Conservation (phyloP, 2,797 vertebrate genomes). For the Balearica regulorum region DNA sequence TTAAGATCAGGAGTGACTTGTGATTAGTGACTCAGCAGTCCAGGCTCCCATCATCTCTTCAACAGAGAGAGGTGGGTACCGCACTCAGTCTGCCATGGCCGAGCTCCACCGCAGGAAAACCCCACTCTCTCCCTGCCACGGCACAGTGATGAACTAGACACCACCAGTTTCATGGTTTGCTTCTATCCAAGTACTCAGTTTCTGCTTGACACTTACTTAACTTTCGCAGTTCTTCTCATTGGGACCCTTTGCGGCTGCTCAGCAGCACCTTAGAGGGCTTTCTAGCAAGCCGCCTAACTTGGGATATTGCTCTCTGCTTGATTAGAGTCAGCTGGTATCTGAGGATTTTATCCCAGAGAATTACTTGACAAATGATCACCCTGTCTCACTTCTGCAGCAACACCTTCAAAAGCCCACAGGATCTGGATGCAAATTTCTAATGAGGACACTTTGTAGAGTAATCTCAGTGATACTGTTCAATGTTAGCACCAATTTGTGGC, state of each 20-base stretch:
- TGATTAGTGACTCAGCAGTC: fast-evolving
- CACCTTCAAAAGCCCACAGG: not conserved
- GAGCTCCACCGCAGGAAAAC: not conserved
- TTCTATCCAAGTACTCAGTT: not conserved
- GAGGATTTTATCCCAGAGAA: not conserved
- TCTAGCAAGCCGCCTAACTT: not conserved
- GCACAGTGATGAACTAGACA: too few species aligned
- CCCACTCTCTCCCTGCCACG: fast-evolving
- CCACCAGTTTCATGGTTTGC: fast-evolving
- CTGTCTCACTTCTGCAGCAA: not conserved
- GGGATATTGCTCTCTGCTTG: not conserved
- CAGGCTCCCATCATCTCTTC: fast-evolving
- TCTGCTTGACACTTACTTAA: not conserved
- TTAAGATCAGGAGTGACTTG: not conserved
- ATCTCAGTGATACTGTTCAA: not conserved
- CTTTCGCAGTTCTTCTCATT: not conserved
- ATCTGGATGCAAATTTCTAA: not conserved
- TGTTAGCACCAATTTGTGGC: not conserved
- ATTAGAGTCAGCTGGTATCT: not conserved
- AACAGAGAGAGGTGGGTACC: fast-evolving
- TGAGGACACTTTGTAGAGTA: not conserved
- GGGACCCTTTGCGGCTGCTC: not conserved
- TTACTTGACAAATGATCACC: not conserved
- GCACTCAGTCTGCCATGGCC: not conserved
- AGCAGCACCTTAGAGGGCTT: not conserved